Evolutionary conservation across 53 echinoderm and acorn worm genomes (phyloP), one percentile per base, ranked within the genome.

Genomic region (Pentamera pediparva): DNA sequence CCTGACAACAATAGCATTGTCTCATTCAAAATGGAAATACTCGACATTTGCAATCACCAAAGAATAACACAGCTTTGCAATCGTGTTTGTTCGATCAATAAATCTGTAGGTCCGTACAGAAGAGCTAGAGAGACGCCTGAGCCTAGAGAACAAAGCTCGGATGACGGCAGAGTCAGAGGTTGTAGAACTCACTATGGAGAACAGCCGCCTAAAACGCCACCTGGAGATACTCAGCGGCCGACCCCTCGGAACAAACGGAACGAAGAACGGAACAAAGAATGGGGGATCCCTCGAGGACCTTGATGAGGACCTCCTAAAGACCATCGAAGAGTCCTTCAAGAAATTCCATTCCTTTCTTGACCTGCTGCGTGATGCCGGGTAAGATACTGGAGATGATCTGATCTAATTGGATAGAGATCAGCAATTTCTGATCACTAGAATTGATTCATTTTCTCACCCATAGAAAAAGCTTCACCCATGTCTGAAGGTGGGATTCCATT

Each of bases 341-440:
- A 94, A 94, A 62, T 94, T 94, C 56, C 95, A 94, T 62, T 69
- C 75, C 22, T 94, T 94, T 62, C 80, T 94, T 49, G 95, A 94
- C 61, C 69, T 94, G 7, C 87, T 94, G 32, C 81, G 90, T 71
- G 95, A 94, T 70, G 95, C 95, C 39, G 95, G 95, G 95, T 94
- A 69, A 71, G 87, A 2, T 43, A 20, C 3, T 57, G 15, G 13
- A 57, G n/a, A n/a, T n/a, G n/a, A n/a, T n/a, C n/a, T n/a, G n/a
- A n/a, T n/a, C n/a, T n/a, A n/a, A n/a, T n/a, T n/a, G n/a, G n/a
- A n/a, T n/a, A n/a, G n/a, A n/a, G n/a, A n/a, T n/a, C n/a, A n/a
- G n/a, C n/a, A n/a, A n/a, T n/a, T n/a, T n/a, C n/a, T n/a, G n/a
- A n/a, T n/a, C n/a, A n/a, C n/a, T n/a, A n/a, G n/a, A n/a, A n/a